A percentile compares a stretch with the other conserved stretches of the same genome.
Evolutionary conservation across 2,797 vertebrate species (phyloP).

Genomic region (Dryobates pubescens): DNA sequence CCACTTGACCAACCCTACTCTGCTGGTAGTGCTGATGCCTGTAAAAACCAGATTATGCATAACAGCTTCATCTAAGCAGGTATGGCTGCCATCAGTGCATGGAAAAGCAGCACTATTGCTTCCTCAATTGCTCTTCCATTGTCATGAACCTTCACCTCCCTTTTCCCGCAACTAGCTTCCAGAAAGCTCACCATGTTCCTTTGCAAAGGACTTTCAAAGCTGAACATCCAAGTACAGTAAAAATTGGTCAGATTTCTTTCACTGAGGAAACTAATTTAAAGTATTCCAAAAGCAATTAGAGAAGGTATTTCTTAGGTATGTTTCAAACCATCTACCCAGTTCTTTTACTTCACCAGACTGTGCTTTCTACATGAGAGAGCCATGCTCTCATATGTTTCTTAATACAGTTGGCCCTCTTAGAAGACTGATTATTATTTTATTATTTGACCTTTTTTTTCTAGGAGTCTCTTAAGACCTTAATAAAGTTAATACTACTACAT

Average conservation of each 20-base stretch:
- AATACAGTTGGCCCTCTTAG: background rate
- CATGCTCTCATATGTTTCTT: background rate
- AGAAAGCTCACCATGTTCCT: rapidly evolving
- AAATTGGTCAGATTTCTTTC: background rate
- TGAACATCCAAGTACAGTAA: no score
- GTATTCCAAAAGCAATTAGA: background rate
- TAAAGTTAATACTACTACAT: rapidly evolving
- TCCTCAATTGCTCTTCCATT: background rate
- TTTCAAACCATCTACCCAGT: background rate
- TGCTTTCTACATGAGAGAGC: rapidly evolving
- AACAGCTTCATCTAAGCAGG: background rate
- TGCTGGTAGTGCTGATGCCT: background rate
- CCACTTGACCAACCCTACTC: background rate
- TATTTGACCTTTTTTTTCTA: background rate
- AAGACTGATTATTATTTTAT: background rate
- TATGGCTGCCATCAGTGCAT: rapidly evolving
- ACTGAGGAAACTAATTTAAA: background rate
- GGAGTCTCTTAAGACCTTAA: background rate
- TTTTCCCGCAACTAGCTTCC: background rate
- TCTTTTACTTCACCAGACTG: background rate
- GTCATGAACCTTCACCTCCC: rapidly evolving
- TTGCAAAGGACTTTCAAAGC: background rate
- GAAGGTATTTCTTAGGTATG: background rate
- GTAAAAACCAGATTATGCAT: rapidly evolving
- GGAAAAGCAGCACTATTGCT: background rate